These are phyloP conservation scores for Embidobia sp. DNA, from an alignment of 2,888 invertebrate species.

Conservation along the genomic window DNA sequence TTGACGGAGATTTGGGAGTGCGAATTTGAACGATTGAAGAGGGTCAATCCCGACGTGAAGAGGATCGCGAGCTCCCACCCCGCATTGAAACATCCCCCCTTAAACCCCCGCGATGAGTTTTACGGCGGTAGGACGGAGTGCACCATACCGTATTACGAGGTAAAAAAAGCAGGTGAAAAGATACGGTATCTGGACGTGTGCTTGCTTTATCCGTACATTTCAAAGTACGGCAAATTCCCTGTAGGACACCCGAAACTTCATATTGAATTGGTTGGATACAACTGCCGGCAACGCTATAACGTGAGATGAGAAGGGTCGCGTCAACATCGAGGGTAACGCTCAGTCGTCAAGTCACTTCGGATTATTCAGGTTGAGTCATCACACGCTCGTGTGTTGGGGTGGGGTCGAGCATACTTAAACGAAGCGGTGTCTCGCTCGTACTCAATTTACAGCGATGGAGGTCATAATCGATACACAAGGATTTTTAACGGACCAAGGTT, in stretches of 20 bases:
- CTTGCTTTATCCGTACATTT: too few species aligned
- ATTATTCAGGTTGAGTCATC: too few species aligned
- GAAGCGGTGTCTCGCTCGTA: too few species aligned
- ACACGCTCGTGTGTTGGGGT: too few species aligned
- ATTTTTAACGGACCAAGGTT: neutral
- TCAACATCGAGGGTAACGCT: slow-evolving; percentile 72
- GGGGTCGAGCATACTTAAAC: too few species aligned
- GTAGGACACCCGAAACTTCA: slow-evolving; percentile 70
- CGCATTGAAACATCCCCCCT: neutral
- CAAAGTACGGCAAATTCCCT: too few species aligned
- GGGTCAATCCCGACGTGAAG: neutral
- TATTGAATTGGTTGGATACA: too few species aligned
- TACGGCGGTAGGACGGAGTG: slow-evolving; percentile 9
- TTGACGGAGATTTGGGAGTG: slow-evolving; percentile 26
- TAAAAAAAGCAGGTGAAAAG: slow-evolving; percentile 8
- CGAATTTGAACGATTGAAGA: neutral
- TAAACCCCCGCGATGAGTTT: slow-evolving; percentile 34
- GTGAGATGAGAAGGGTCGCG: too few species aligned
- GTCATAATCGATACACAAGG: slow-evolving; percentile 15
- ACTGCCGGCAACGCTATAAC: too few species aligned
- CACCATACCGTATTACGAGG: slow-evolving; percentile 1
- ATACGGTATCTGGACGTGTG: slow-evolving; percentile 34
- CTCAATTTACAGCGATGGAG: too few species aligned
- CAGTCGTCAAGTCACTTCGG: too few species aligned
- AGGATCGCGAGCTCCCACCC: neutral